A percentile compares a stretch with the other conserved stretches of the same genome.
Conservation (phyloP, 2,797 vertebrate species). For the Falco cherrug region DNA sequence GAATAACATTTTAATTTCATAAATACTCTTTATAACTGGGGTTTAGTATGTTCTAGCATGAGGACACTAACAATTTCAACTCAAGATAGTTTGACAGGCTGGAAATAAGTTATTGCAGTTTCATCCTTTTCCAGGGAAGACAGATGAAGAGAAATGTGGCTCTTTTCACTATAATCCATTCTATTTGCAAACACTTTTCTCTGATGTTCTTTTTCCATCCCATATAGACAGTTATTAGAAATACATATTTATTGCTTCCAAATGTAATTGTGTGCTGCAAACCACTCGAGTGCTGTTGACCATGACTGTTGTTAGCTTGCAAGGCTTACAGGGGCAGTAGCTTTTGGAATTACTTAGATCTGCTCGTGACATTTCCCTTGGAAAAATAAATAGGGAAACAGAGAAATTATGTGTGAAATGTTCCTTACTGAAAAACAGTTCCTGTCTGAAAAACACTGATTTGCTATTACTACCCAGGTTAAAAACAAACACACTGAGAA, state of each 20-base stretch:
- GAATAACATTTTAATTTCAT: neutral
- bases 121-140: neutral
- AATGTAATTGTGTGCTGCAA: conserved; percentile 20
- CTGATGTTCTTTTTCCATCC: neutral
- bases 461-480: neutral
- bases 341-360: neutral
- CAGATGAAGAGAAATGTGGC: neutral
- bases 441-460: neutral
- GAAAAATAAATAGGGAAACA: neutral
- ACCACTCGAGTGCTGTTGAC: neutral
- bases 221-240: conserved; percentile 31
- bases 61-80: neutral
- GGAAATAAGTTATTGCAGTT: neutral
- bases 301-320: conserved; percentile 41
- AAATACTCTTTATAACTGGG: neutral
- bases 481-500: neutral
- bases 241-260: conserved; percentile 53
- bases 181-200: conserved; percentile 7
- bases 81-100: neutral
- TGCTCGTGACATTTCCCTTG: neutral
- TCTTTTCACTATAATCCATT: neutral
- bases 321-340: neutral
- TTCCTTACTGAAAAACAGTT: neutral
- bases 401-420: neutral
- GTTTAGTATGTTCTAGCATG: neutral